Evolutionary conservation across 2,888 invertebrate species (phyloP).

Genomic region (Aleiodes testaceus): DNA sequence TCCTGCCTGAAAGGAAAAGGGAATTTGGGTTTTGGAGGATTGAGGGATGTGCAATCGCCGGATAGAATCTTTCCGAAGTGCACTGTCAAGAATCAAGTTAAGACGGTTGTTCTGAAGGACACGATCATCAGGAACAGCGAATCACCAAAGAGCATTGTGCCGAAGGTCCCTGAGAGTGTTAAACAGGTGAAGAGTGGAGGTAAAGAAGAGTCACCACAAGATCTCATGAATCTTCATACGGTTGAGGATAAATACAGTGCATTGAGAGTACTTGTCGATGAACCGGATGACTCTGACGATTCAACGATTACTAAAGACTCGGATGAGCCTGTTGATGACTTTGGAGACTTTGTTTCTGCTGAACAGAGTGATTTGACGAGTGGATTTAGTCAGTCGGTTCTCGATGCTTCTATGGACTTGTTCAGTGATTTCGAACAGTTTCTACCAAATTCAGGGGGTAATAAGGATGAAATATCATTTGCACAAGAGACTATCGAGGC

Average conservation of each 20-base stretch:
- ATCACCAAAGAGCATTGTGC: constrained; percentile 51
- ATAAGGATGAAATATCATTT: constrained; percentile 57
- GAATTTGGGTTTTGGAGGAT: constrained; percentile 40
- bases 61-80: constrained; percentile 69
- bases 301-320: constrained; percentile 33
- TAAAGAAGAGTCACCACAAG: constrained; percentile 51
- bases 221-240: constrained; percentile 68
- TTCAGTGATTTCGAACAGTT: constrained; percentile 63
- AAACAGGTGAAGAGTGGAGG: neutral
- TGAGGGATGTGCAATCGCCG: constrained; percentile 38
- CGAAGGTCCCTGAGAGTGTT: constrained; percentile 30
- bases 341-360: constrained; percentile 74
- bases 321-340: constrained; percentile 67
- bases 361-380: constrained; percentile 57
- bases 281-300: constrained; percentile 44
- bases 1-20: neutral
- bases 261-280: constrained; percentile 70
- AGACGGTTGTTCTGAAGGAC: constrained; percentile 70
- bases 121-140: constrained; percentile 68
- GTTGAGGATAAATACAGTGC: constrained; percentile 74
- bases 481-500: constrained; percentile 63
- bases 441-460: constrained; percentile 54
- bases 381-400: constrained; percentile 39
- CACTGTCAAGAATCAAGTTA: constrained; percentile 65
- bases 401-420: constrained; percentile 56